These are phyloP conservation scores for Endotricha flammealis DNA, from an alignment of 2,888 invertebrate genomes.

Conservation along the genomic window DNA sequence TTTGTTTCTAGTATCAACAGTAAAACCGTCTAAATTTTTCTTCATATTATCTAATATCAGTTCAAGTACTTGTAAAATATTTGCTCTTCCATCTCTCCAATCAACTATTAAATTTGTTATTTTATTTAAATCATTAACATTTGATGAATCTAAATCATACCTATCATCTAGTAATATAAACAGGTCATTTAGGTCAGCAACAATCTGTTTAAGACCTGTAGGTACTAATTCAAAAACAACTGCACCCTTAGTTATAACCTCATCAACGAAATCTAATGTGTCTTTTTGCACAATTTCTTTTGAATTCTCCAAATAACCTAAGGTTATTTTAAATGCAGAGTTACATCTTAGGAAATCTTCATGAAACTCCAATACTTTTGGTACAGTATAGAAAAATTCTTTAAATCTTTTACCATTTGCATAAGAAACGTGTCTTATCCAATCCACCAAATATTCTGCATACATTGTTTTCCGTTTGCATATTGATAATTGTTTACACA, in stretches of 20 bases:
- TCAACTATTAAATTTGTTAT: slow-evolving; percentile 26
- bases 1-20: not conserved
- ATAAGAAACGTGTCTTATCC: slow-evolving; percentile 34
- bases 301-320: slow-evolving; percentile 23
- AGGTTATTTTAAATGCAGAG: slow-evolving; percentile 30
- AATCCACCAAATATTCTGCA: slow-evolving; percentile 37
- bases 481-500: slow-evolving; percentile 35
- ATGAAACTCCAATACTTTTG: slow-evolving; percentile 28
- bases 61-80: not conserved
- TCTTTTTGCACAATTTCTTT: slow-evolving; percentile 32
- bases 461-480: slow-evolving; percentile 36
- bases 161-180: slow-evolving; percentile 32
- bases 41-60: slow-evolving; percentile 3
- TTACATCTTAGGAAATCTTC: slow-evolving; percentile 31
- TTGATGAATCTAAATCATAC: slow-evolving; percentile 33
- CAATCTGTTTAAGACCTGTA: slow-evolving; percentile 24
- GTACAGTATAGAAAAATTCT: slow-evolving; percentile 27
- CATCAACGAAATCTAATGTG: slow-evolving; percentile 43
- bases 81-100: not conserved
- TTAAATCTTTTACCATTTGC: slow-evolving; percentile 22
- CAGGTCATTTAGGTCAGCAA: slow-evolving; percentile 26
- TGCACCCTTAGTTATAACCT: slow-evolving; percentile 32
- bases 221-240: slow-evolving; percentile 26
- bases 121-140: slow-evolving; percentile 27
- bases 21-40: not conserved